These are phyloP conservation scores for Congeria kusceri DNA, from an alignment of 2,888 invertebrate species.

Conservation along the genomic window DNA sequence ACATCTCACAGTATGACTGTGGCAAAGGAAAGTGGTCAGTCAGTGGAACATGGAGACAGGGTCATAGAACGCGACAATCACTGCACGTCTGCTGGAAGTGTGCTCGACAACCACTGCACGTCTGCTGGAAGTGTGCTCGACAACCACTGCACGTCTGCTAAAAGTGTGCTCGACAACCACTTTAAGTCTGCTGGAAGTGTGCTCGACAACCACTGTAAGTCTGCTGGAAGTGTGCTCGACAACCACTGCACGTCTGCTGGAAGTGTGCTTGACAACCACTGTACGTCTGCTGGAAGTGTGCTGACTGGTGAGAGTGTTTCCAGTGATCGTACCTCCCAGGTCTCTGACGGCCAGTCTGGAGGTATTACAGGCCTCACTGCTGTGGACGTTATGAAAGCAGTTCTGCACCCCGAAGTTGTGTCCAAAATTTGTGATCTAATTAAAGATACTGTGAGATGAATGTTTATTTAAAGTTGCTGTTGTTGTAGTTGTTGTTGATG, in stretches of 20 bases:
- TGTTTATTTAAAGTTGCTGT: background rate
- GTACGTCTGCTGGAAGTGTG: too few relatives aligned
- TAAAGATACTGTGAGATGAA: slow-evolving; percentile 1
- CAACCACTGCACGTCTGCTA: too few relatives aligned
- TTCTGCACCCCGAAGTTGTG: slow-evolving; percentile 47
- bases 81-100: background rate
- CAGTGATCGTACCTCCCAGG: too few relatives aligned
- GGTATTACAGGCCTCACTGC: background rate
- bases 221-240: too few relatives aligned
- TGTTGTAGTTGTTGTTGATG: too few relatives aligned
- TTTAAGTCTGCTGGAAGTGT: too few relatives aligned
- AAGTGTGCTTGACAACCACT: too few relatives aligned
- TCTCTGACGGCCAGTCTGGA: too few relatives aligned
- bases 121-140: too few relatives aligned
- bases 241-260: background rate
- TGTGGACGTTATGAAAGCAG: slow-evolving; percentile 37
- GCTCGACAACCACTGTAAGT: too few relatives aligned
- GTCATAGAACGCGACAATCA: background rate
- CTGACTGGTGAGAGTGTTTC: too few relatives aligned
- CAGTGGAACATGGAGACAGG: background rate
- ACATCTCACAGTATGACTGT: background rate
- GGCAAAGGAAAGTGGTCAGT: background rate
- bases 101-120: background rate
- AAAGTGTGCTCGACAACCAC: too few relatives aligned
- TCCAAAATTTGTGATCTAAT: slow-evolving; percentile 32